Percentiles rank a stretch among this genome's conserved stretches.
These are phyloP conservation scores for Thunnus maccoyii DNA, from an alignment of 2,113 vertebrate genomes.

Conservation along the genomic window DNA sequence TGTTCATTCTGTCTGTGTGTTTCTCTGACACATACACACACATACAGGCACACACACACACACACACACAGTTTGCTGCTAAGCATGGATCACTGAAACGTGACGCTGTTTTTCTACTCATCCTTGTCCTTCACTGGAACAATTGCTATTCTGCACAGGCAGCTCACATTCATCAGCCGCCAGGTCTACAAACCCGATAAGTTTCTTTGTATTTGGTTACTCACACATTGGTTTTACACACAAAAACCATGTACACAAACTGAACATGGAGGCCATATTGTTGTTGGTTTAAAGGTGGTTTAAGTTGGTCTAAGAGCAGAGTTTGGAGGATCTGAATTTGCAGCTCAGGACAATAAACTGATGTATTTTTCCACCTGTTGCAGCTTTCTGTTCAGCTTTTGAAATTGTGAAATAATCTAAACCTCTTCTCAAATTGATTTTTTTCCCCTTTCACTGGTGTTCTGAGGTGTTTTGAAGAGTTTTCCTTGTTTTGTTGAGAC, in stretches of 20 bases:
- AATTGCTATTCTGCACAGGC: not conserved
- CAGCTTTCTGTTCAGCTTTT: not conserved
- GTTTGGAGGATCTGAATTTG: not conserved
- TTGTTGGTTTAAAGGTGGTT: not conserved
- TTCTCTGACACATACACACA: conserved; percentile 21
- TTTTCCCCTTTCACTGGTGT: not conserved
- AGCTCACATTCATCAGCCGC: not conserved
- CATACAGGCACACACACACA: not conserved
- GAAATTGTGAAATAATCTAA: not conserved
- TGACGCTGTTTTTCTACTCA: conserved; percentile 32
- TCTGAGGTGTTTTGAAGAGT: not conserved
- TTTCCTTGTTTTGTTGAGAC: not conserved
- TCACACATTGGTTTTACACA: not conserved
- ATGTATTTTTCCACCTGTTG: too few relatives aligned
- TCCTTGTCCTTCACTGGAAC: not conserved
- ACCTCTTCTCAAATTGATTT: not conserved
- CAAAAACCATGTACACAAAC: not conserved
- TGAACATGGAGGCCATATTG: not conserved
- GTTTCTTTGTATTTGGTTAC: not conserved
- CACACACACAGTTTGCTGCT: not conserved
- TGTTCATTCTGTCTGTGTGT: conserved; percentile 13
- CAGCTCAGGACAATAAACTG: not conserved
- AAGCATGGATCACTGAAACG: conserved; percentile 24
- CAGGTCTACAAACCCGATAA: not conserved
- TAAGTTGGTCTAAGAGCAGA: not conserved